Conservation (phyloP, 2,113 vertebrate genomes). For the Azemiops feae region DNA sequence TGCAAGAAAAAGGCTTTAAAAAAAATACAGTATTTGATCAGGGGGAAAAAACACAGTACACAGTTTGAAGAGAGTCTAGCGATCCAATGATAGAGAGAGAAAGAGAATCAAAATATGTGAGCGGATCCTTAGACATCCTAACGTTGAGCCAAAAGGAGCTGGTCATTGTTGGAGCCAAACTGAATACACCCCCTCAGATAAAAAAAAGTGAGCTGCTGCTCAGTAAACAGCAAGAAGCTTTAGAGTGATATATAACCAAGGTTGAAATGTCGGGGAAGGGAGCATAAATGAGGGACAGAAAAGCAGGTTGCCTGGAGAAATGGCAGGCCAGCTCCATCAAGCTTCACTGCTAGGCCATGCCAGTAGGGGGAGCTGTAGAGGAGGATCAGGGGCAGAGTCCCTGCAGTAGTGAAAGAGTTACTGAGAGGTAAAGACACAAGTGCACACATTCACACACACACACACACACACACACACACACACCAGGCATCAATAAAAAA, state of each 20-base stretch:
- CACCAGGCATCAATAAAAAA: slow-evolving; percentile 48
- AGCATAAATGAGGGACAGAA: neutral
- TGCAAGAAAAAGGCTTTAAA: neutral
- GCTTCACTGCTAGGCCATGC: neutral
- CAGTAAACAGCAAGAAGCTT: neutral
- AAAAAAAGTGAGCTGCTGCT: neutral
- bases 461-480: neutral
- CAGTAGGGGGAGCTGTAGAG: slow-evolving; percentile 7
- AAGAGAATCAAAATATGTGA: neutral
- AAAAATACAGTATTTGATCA: slow-evolving; percentile 38
- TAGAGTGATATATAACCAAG: neutral
- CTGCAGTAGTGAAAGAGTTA: neutral
- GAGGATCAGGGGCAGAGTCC: neutral
- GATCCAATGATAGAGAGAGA: neutral
- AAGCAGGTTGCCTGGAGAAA: neutral
- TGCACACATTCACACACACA: neutral
- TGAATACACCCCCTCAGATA: neutral
- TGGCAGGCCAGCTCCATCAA: neutral
- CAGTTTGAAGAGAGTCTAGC: slow-evolving; percentile 43
- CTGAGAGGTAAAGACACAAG: neutral
- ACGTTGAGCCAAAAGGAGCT: neutral
- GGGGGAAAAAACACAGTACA: slow-evolving; percentile 39
- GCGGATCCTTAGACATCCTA: neutral
- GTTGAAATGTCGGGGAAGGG: neutral
- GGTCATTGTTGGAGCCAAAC: neutral